A percentile compares a stretch with the other conserved stretches of the same genome.
Evolutionary conservation across 2,113 vertebrate species (phyloP).

Genomic region (Grammomys surdaster): DNA sequence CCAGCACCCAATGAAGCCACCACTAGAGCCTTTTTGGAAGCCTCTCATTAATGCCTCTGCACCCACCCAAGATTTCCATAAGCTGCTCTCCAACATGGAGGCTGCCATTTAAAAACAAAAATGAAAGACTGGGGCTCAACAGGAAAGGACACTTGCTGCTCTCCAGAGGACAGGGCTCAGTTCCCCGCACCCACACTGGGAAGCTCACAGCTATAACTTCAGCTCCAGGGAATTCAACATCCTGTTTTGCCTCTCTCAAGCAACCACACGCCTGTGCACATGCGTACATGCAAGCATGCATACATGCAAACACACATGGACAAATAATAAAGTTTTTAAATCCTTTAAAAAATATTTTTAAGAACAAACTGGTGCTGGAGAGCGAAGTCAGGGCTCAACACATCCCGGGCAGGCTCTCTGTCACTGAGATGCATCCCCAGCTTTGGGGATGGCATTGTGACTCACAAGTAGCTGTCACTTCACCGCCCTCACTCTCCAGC

Average conservation of each 20-base stretch:
- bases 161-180: background rate
- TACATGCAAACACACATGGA: background rate
- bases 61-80: background rate
- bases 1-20: rapidly evolving
- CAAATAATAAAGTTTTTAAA: background rate
- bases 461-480: background rate
- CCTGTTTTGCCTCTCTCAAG: background rate
- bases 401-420: background rate
- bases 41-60: background rate
- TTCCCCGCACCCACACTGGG: background rate
- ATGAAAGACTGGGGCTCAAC: too few relatives aligned
- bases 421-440: background rate
- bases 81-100: background rate
- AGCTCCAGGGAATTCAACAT: background rate
- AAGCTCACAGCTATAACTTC: background rate
- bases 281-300: background rate
- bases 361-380: background rate
- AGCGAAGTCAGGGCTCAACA: background rate
- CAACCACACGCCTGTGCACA: too few relatives aligned
- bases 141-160: background rate
- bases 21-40: background rate
- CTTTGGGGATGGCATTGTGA: background rate
- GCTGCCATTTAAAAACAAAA: background rate
- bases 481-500: background rate
- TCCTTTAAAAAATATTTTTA: background rate